Evolutionary conservation across 2,888 invertebrate genomes (phyloP).

Genomic region (Acutogordius australiensis): DNA sequence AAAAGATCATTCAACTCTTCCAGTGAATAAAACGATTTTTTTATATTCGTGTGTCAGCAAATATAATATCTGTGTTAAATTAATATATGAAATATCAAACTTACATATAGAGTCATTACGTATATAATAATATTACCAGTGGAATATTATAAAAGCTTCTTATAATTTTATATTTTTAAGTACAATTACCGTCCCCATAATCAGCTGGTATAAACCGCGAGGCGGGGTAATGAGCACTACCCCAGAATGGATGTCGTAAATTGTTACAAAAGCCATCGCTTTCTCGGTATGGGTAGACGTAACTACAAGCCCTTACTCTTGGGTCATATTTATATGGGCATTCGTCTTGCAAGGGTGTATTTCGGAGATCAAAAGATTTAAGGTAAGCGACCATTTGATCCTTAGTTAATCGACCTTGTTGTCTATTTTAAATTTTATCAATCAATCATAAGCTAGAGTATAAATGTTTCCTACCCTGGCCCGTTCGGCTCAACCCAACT

Average conservation of each 20-base stretch:
- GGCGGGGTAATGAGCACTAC: not conserved
- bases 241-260: not conserved
- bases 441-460: no score
- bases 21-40: no score
- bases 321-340: not conserved
- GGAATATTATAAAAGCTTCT: not conserved
- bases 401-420: no score
- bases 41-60: no score
- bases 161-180: not conserved
- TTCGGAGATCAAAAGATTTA: not conserved
- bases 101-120: no score
- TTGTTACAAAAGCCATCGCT: constrained; percentile 2
- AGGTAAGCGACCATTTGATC: not conserved
- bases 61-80: no score
- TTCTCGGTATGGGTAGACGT: not conserved
- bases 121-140: no score
- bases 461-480: no score
- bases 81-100: not conserved
- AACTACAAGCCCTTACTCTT: not conserved
- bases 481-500: no score
- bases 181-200: constrained; percentile 4
- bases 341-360: not conserved
- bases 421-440: no score
- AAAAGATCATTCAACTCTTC: not conserved
- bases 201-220: not conserved